These are phyloP conservation scores for Tipula confusa DNA, from an alignment of 2,888 invertebrate genomes.

Conservation along the genomic window DNA sequence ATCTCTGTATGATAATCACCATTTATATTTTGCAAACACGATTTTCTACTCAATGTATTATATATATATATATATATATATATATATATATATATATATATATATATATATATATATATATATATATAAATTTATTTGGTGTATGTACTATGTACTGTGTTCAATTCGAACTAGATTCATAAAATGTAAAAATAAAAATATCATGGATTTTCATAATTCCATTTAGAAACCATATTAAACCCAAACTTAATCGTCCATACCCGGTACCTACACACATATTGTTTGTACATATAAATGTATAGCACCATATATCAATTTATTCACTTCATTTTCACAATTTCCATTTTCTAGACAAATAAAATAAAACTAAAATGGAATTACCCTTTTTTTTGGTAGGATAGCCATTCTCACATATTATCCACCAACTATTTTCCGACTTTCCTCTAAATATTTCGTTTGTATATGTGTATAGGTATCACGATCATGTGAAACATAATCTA, in stretches of 20 bases:
- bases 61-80: not conserved
- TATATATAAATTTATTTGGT: not conserved
- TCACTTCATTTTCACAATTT: conserved; percentile 12
- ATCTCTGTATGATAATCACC: conserved; percentile 12
- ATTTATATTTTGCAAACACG: not conserved
- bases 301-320: not conserved
- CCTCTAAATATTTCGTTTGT: not conserved
- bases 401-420: not conserved
- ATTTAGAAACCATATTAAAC: not conserved
- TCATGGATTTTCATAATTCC: not conserved
- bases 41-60: conserved; percentile 20
- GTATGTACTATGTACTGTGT: no score
- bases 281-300: no score
- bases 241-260: not conserved
- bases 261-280: not conserved
- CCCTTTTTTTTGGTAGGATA: not conserved
- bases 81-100: not conserved
- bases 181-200: not conserved
- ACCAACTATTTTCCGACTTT: not conserved
- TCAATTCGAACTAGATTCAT: no score
- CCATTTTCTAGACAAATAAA: not conserved
- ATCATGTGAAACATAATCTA: not conserved
- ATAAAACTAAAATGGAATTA: not conserved
- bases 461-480: not conserved
- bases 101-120: not conserved